Percentiles rank a stretch among this genome's conserved stretches.
Conservation (phyloP, 2,113 vertebrate species). For the Trochalopteron elliotii region DNA sequence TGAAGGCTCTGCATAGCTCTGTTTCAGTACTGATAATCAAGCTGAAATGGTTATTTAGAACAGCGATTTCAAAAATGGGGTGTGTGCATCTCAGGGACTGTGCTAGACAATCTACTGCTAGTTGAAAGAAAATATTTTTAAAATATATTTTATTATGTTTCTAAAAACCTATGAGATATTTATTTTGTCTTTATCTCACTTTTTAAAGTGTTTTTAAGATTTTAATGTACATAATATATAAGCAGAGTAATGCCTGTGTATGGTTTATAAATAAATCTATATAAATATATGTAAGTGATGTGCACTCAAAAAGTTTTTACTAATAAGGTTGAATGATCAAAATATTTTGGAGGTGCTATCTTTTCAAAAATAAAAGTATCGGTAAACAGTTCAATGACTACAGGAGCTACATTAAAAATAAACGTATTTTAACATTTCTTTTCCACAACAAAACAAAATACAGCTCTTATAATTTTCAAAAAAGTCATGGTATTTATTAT, state of each 20-base stretch:
- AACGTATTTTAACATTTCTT: not conserved
- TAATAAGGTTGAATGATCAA: not conserved
- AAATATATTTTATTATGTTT: not conserved
- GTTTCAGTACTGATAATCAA: not conserved
- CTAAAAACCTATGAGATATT: not conserved
- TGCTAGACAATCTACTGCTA: not conserved
- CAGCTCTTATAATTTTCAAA: not conserved
- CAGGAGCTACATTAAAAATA: not conserved
- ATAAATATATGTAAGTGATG: not conserved
- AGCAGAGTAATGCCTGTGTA: not conserved
- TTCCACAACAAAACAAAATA: not conserved
- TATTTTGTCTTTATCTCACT: not conserved
- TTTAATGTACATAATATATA: not conserved
- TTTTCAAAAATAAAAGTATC: not conserved
- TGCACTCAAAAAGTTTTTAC: not conserved
- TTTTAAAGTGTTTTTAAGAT: not conserved
- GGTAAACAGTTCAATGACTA: not conserved
- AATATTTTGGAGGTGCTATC: not conserved
- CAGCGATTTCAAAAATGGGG: not conserved
- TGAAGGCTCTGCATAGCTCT: not conserved
- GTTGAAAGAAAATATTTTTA: not conserved
- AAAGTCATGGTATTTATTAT: not conserved
- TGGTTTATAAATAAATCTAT: not conserved
- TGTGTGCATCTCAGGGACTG: fast-evolving
- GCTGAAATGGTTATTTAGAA: not conserved